Evolutionary conservation across 64 coral and sea anemone species (phyloP), one percentile per base, ranked within the genome.

Genomic region (Trachythela sp.): DNA sequence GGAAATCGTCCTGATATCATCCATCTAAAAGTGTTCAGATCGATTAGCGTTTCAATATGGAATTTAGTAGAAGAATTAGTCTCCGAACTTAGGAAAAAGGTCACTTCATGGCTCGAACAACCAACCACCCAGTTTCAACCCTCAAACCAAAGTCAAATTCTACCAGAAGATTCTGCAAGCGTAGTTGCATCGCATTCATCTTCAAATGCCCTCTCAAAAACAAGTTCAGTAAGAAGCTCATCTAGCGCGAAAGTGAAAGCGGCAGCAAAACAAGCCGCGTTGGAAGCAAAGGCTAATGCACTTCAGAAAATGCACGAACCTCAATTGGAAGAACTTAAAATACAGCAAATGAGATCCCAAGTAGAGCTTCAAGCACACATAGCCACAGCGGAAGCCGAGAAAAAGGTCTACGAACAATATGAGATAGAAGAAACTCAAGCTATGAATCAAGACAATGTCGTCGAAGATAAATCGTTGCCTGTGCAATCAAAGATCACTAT

Each of bases 261-360:
- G 1, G 37, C 87, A 2, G 67, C 87, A 26, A 87, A 91, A 88
- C 86, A 86, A 87, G 90, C 84, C 7, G 90, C 90, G n/a, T 39
- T 94, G 33, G 90, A 92, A 83, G 94, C 94, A 36, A 92, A 86
- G 22, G 68, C 84, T 3, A 84, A 87, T 77, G 48, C 67, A 24
- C 84, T 94, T 27, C 32, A 92, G 83, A 85, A 85, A 18, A 0
- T 94, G 17, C 90, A 92, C 30, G 67, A 94, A 5, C 83, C 92
- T 59, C 67, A 94, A 50, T 20, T 91, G 20, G 51, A 92, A 75
- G 93, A 94, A 83, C 31, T 92, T 4, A 86, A 88, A 43, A 72
- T 45, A 38, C 36, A 40, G n/a, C 34, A 75, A 42, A 88, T 11
- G 26, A 88, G 35, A 48, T 36, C 59, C 71, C 43, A 80, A 80